phyloP scores from a whole-genome alignment of 2,888 invertebrate species.

The Creontiades dilutus region DNA sequence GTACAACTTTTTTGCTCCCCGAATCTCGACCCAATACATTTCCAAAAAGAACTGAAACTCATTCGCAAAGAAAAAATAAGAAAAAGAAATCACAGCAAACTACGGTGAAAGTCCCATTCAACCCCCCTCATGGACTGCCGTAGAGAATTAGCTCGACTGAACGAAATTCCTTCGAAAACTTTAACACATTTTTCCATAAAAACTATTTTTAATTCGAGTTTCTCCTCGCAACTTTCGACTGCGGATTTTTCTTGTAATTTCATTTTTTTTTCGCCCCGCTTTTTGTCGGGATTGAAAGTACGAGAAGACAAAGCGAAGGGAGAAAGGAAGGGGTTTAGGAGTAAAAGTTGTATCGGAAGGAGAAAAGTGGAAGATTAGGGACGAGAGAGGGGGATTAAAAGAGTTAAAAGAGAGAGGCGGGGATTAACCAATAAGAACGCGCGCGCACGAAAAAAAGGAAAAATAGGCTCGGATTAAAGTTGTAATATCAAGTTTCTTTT shows the following conservation, averaged over 20 bases:
- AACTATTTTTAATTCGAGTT: conserved; percentile 25
- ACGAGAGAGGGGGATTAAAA: neutral
- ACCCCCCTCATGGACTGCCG: neutral
- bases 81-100: no score
- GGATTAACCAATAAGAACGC: conserved; percentile 20
- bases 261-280: no score
- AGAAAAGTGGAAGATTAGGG: neutral
- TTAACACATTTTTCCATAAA: neutral
- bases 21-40: no score
- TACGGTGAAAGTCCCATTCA: neutral
- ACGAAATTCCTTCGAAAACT: neutral
- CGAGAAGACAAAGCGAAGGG: no score
- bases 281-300: no score
- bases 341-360: neutral
- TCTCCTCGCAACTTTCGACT: neutral
- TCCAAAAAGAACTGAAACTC: no score
- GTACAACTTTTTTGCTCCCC: no score
- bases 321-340: no score
- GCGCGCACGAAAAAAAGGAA: neutral
- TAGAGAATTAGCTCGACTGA: neutral
- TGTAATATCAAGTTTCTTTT: conserved; percentile 13
- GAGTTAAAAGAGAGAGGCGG: neutral
- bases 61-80: no score
- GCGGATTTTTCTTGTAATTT: neutral
- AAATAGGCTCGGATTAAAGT: conserved; percentile 24